A percentile compares a stretch with the other conserved stretches of the same genome.
These are phyloP conservation scores for Cetoscarus ocellatus DNA, from an alignment of 2,797 vertebrate genomes.

Conservation along the genomic window DNA sequence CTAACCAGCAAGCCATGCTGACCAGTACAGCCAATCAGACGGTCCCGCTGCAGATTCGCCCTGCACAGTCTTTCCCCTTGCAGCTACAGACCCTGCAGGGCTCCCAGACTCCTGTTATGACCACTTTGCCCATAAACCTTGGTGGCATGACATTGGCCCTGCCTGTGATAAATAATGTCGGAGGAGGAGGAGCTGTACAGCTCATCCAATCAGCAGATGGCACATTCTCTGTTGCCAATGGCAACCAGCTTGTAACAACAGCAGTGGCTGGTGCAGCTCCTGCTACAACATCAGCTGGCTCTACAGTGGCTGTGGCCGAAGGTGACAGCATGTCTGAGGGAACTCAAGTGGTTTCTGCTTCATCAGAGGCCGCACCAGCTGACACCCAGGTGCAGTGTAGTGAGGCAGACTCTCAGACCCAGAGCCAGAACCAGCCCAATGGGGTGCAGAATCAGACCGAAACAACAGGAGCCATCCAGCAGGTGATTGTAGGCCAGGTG, in stretches of 20 bases:
- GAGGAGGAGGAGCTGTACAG: constrained; percentile 90
- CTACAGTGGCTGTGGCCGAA: constrained; percentile 80
- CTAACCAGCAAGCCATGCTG: constrained; percentile 88
- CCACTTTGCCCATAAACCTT: constrained; percentile 96
- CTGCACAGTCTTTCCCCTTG: constrained; percentile 94
- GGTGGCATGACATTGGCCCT: constrained; percentile 96
- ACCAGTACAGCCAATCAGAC: constrained; percentile 94
- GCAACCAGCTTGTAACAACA: constrained; percentile 91
- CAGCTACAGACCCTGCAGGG: constrained; percentile 96
- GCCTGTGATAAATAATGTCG: constrained; percentile 94
- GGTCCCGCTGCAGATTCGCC: constrained; percentile 95
- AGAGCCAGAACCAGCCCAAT: constrained; percentile 90
- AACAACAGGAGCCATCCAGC: constrained; percentile 90
- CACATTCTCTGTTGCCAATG: constrained; percentile 93
- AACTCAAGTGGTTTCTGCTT: constrained; percentile 85
- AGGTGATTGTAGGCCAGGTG: constrained; percentile 93
- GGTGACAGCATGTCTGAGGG: constrained; percentile 88
- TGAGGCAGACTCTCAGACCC: constrained; percentile 83
- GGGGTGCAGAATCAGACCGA: constrained; percentile 91
- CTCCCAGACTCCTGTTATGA: constrained; percentile 94
- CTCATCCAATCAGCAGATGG: constrained; percentile 91
- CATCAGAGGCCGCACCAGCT: constrained; percentile 57
- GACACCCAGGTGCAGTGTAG: constrained; percentile 86
- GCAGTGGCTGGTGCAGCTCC: constrained; percentile 86
- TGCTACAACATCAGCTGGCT: constrained; percentile 85